Conservation (phyloP, 2,113 vertebrate genomes). For the Equus przewalskii region DNA sequence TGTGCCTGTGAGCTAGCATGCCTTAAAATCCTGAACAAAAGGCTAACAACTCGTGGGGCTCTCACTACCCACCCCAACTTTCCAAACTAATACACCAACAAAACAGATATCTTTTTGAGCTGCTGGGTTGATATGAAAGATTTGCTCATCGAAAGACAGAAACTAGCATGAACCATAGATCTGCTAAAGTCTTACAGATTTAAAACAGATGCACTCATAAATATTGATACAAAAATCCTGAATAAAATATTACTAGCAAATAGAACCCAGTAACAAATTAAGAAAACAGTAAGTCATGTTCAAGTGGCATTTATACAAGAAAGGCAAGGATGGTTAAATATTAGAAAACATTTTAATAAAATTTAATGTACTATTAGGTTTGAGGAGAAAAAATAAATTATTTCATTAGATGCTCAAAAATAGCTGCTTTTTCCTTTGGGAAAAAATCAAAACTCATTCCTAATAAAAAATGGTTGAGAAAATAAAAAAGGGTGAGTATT, state of each 20-base stretch:
- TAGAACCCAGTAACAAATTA: not conserved
- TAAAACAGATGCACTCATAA: not conserved
- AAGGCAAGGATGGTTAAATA: not conserved
- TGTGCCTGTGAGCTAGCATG: too few species aligned
- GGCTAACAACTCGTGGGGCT: too few species aligned
- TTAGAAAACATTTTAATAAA: not conserved
- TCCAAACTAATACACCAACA: too few species aligned
- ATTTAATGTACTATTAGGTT: not conserved
- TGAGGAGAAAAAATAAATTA: not conserved
- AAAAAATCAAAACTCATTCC: not conserved
- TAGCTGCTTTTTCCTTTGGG: not conserved
- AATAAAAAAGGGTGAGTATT: not conserved
- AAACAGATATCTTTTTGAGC: not conserved
- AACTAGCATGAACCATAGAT: not conserved
- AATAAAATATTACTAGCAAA: not conserved
- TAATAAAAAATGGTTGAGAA: not conserved
- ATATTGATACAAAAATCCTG: not conserved
- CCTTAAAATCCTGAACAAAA: not conserved
- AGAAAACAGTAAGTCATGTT: not conserved
- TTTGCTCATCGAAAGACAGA: not conserved
- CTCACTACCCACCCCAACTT: not conserved
- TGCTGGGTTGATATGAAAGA: not conserved
- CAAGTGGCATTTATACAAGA: not conserved
- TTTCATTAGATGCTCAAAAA: not conserved
- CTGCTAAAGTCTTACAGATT: not conserved